A percentile compares a stretch with the other conserved stretches of the same genome.
These are phyloP conservation scores for Lepidurus apus DNA, from an alignment of 1,140 invertebrate genomes.

Conservation along the genomic window DNA sequence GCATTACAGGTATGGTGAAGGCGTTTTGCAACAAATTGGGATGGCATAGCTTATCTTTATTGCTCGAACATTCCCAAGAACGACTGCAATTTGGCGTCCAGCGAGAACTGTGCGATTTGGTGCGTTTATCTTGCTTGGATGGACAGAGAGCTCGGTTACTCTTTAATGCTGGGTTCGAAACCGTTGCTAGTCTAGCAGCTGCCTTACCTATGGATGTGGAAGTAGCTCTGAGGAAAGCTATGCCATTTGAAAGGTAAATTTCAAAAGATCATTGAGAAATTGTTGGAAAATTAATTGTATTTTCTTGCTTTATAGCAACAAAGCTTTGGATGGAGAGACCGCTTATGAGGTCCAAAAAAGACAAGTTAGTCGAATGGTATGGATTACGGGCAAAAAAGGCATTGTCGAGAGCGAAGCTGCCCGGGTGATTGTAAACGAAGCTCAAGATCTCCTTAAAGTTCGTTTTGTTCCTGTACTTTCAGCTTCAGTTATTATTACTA, in stretches of 20 bases:
- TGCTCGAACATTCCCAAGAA: slow-evolving; percentile 88
- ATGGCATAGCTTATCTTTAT: slow-evolving; percentile 82
- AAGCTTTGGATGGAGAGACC: slow-evolving; percentile 63
- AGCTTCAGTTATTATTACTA: too few species aligned
- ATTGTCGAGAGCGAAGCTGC: slow-evolving; percentile 78
- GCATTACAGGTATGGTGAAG: slow-evolving; percentile 74
- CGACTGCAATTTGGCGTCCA: slow-evolving; percentile 91
- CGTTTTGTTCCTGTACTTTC: slow-evolving; percentile 22
- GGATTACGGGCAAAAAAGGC: slow-evolving; percentile 73
- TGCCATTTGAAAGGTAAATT: slow-evolving; percentile 69
- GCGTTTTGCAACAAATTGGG: slow-evolving; percentile 87
- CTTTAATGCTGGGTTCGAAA: slow-evolving; percentile 76
- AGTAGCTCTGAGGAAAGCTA: slow-evolving; percentile 65
- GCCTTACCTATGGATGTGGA: slow-evolving; percentile 64
- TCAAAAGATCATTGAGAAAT: too few species aligned
- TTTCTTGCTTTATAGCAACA: slow-evolving; percentile 50
- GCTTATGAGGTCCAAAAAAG: slow-evolving; percentile 60
- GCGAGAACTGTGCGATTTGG: slow-evolving; percentile 83
- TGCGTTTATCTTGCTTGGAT: slow-evolving; percentile 77
- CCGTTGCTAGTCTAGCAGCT: slow-evolving; percentile 67
- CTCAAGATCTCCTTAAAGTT: slow-evolving; percentile 60
- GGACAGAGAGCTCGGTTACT: slow-evolving; percentile 76
- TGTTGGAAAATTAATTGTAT: neutral
- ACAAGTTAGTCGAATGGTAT: slow-evolving; percentile 63
- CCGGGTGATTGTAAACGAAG: slow-evolving; percentile 68